phyloP scores from a whole-genome alignment of 2,888 invertebrate species.

The Prosapia bicincta region DNA sequence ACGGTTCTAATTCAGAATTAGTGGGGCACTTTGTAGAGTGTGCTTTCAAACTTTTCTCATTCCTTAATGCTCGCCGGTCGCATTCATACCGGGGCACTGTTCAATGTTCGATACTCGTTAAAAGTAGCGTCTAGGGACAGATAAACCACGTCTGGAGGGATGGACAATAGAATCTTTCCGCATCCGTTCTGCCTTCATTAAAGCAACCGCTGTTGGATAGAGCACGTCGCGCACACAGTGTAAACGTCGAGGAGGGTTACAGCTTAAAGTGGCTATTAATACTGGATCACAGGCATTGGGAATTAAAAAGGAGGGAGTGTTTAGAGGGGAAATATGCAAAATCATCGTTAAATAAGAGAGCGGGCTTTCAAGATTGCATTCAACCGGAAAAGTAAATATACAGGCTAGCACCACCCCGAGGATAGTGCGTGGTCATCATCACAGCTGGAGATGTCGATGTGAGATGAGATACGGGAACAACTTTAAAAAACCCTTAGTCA shows the following conservation, averaged over 20 bases:
- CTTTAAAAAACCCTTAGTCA: too few relatives aligned
- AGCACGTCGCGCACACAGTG: background rate
- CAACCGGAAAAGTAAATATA: background rate
- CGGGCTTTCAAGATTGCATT: background rate
- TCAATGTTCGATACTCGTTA: background rate
- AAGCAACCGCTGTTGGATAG: background rate
- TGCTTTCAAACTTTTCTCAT: background rate
- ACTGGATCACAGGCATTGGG: background rate
- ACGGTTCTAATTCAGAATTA: background rate
- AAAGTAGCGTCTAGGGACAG: background rate
- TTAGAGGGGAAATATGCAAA: background rate
- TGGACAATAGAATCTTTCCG: background rate
- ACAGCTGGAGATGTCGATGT: background rate
- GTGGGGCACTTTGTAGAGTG: background rate
- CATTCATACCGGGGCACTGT: background rate
- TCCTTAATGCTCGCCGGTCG: background rate
- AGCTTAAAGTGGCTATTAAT: background rate
- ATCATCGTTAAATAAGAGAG: background rate
- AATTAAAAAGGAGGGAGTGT: background rate
- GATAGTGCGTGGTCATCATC: background rate
- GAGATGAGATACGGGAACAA: background rate
- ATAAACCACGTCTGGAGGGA: background rate
- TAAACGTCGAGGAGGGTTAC: background rate
- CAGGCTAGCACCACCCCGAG: background rate
- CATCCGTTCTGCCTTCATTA: conserved; percentile 7